Evolutionary conservation across 2,797 vertebrate genomes (phyloP).

Genomic region (Chelidonichthys spinosus): DNA sequence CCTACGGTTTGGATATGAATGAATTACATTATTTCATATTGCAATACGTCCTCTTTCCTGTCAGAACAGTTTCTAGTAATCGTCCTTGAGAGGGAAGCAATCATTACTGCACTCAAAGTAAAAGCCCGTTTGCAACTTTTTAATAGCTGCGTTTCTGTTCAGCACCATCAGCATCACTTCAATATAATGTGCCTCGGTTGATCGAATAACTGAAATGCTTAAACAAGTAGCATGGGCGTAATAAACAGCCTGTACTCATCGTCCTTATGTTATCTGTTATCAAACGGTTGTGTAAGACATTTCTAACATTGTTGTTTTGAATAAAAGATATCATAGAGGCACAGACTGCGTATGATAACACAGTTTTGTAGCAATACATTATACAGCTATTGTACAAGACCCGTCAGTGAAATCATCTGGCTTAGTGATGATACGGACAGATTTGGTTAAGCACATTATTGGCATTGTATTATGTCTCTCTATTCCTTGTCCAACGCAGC

Average conservation of each 20-base stretch:
- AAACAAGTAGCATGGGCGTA: constrained; percentile 4
- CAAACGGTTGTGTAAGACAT: not conserved
- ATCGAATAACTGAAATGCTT: not conserved
- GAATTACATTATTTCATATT: constrained; percentile 3
- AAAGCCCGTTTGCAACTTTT: constrained; percentile 9
- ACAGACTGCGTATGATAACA: constrained; percentile 8
- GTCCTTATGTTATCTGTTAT: too few relatives aligned
- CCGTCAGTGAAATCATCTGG: not conserved
- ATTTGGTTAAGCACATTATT: not conserved
- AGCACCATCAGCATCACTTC: not conserved
- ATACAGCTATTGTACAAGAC: not conserved
- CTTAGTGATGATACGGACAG: not conserved
- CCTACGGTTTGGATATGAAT: not conserved
- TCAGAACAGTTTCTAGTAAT: not conserved
- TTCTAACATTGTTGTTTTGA: not conserved
- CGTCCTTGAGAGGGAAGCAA: constrained; percentile 27
- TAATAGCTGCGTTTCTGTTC: constrained; percentile 21
- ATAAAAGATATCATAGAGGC: not conserved
- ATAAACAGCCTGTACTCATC: not conserved
- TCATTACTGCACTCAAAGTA: constrained; percentile 4
- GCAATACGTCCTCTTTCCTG: not conserved
- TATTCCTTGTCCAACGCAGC: not conserved
- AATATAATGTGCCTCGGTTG: not conserved
- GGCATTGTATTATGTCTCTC: not conserved
- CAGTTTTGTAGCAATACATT: constrained; percentile 6